phyloP scores from a whole-genome alignment of 92 coral and sea anemone species.

The Porites rus region DNA sequence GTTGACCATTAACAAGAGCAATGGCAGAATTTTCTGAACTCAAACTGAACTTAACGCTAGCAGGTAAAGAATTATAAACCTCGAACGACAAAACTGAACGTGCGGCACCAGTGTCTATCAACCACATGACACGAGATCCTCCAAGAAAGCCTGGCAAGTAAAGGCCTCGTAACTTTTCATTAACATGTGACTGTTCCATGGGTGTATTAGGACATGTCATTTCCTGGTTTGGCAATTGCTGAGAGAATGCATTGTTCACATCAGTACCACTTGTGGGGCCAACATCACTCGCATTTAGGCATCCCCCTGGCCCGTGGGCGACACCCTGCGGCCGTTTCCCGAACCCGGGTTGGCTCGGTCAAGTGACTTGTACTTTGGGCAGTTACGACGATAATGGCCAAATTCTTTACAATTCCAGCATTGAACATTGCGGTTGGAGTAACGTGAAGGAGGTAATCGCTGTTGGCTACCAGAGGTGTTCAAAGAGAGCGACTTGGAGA shows the following conservation, averaged over 20 bases:
- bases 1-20: slow-evolving; percentile 45
- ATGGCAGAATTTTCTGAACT: slow-evolving; percentile 9
- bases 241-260: slow-evolving; percentile 15
- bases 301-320: slow-evolving; percentile 17
- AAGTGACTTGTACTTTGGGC: slow-evolving; percentile 4
- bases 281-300: slow-evolving; percentile 14
- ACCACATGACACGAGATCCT: slow-evolving; percentile 38
- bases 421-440: neutral
- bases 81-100: slow-evolving; percentile 52
- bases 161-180: slow-evolving; percentile 30
- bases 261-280: slow-evolving; percentile 4
- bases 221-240: slow-evolving; percentile 11
- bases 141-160: slow-evolving; percentile 55
- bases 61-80: slow-evolving; percentile 34
- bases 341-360: neutral
- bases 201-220: neutral
- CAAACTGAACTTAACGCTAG: slow-evolving; percentile 20
- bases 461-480: no score
- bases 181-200: slow-evolving; percentile 12
- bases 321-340: slow-evolving; percentile 44
- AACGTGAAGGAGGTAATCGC: neutral
- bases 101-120: slow-evolving; percentile 60
- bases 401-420: slow-evolving; percentile 38
- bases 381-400: slow-evolving; percentile 50
- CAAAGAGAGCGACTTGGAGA: no score